These are phyloP conservation scores for Drosophila acutilabella DNA, from an alignment of 2,888 invertebrate genomes.

Conservation along the genomic window DNA sequence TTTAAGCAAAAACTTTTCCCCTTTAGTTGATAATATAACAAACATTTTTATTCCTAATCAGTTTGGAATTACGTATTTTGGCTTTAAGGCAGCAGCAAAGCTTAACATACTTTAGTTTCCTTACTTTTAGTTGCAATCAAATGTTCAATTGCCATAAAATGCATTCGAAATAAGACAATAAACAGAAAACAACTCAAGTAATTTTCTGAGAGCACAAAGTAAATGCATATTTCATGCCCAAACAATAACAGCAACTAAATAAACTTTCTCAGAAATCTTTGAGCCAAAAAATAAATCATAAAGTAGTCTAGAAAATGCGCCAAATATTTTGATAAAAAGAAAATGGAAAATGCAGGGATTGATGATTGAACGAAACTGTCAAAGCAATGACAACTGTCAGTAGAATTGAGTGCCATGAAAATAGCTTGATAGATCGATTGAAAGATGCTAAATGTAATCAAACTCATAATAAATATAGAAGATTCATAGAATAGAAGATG, in stretches of 20 bases:
- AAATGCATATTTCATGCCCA: constrained; percentile 38
- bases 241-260: not conserved
- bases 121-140: not conserved
- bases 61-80: not conserved
- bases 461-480: constrained; percentile 10
- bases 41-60: not conserved
- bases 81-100: not conserved
- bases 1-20: not conserved
- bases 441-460: constrained; percentile 1
- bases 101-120: not conserved
- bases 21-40: not conserved
- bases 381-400: constrained; percentile 42
- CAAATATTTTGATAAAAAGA: constrained; percentile 8
- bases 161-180: not conserved
- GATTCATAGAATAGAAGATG: not conserved
- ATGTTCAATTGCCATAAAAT: not conserved
- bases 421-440: constrained; percentile 11
- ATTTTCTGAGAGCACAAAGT: constrained; percentile 19
- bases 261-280: constrained; percentile 10
- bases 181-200: not conserved
- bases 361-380: constrained; percentile 47
- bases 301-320: constrained; percentile 1
- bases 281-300: constrained; percentile 8
- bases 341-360: constrained; percentile 21
- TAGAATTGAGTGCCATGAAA: constrained; percentile 8